Base-by-base conservation (phyloP, 2,888 invertebrate species). In the Drosophila flavopinicola region DNA sequence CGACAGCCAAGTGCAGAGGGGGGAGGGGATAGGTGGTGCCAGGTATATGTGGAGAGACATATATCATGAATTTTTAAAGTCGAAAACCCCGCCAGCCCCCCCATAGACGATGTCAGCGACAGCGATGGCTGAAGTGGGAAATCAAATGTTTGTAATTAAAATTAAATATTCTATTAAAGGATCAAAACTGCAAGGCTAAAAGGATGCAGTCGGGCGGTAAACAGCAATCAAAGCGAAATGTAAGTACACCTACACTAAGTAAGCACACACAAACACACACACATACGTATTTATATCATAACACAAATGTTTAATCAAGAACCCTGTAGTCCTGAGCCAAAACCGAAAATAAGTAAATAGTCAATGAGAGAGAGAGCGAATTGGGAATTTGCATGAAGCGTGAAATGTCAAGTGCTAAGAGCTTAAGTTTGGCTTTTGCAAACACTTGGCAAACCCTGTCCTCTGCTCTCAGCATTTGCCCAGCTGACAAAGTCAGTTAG, bases 121-220 rank as follows among this genome's bases (percentile, higher is more conserved):
- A 54, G 38, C 73, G 64, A 74, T 80, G 71, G 52, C 67, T 86
- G 86, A 85, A 85, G 83, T 85, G 83, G 83, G 88, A 83, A 83
- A 83, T 83, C 83, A 83, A 87, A 83, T 83, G 83, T 87, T 85
- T 85, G 83, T 87, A 83, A 83, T 83, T 87, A 83, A 83, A 83
- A 83, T 83, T 83, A 83, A 83, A 83, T 83, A 83, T 83, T 83
- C 88, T 83, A 83, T 83, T 83, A 83, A 83, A 79, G 83, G 86
- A 85, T 87, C 87, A 85, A 82, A 80, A 82, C 80, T 82, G 87
- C 87, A 85, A 64, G 66, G 73, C 78, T 76, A 65, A 85, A 86
- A 78, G 85, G 68, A 85, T 74, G 78, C 82, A 74, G 77, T 70
- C 78, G 64, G 63, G 54, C 70, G 56, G 87, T 80, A 84, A 79